Conservation (phyloP, 2,797 vertebrate species). For the Platalea minor region DNA sequence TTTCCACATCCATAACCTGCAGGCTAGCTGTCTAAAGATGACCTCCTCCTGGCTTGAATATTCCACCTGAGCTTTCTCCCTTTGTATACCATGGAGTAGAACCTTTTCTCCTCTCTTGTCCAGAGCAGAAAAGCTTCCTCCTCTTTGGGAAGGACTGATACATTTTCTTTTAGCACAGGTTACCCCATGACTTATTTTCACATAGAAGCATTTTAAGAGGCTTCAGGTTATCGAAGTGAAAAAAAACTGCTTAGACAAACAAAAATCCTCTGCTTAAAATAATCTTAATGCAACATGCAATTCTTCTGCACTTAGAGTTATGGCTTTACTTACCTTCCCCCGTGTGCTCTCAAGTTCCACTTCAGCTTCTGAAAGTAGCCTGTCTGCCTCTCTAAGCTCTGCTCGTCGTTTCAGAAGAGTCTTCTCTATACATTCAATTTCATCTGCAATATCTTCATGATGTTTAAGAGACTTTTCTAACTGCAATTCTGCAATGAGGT, state of each 20-base stretch:
- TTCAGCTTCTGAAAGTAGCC: slow-evolving; percentile 83
- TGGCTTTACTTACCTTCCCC: slow-evolving; percentile 73
- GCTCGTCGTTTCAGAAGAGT: slow-evolving; percentile 84
- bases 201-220: neutral
- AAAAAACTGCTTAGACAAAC: neutral
- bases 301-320: neutral
- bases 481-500: slow-evolving; percentile 68
- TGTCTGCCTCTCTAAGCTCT: slow-evolving; percentile 86
- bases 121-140: neutral
- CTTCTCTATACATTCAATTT: slow-evolving; percentile 85
- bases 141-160: neutral
- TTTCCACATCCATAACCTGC: neutral
- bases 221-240: neutral
- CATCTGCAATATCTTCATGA: slow-evolving; percentile 74
- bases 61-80: neutral
- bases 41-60: neutral
- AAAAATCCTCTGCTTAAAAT: neutral
- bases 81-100: neutral
- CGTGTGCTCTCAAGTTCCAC: slow-evolving; percentile 73
- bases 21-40: neutral
- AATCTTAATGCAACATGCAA: neutral
- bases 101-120: neutral
- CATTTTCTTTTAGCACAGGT: neutral
- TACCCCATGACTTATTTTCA: neutral
- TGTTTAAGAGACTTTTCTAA: slow-evolving; percentile 71